These are phyloP conservation scores for Rallus crepitans DNA, from an alignment of 2,797 vertebrate species.

Conservation along the genomic window DNA sequence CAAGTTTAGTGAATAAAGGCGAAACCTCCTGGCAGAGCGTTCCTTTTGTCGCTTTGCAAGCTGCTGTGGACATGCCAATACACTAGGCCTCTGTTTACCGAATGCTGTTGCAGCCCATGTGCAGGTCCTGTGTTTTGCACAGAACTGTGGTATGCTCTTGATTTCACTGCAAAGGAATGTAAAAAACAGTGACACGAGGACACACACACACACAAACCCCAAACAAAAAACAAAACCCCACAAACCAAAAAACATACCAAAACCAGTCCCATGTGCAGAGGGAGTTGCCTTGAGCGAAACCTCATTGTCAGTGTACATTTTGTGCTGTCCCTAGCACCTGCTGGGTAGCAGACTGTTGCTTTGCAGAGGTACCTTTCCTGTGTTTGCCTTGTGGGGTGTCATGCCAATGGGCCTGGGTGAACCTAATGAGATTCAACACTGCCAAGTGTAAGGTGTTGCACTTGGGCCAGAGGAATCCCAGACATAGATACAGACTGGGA, in stretches of 20 bases:
- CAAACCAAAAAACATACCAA: neutral
- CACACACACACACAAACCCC: too few species aligned
- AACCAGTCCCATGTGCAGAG: neutral
- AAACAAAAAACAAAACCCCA: neutral
- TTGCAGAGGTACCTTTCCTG: neutral
- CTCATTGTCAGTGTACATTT: neutral
- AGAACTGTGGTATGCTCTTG: neutral
- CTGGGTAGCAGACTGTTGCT: neutral
- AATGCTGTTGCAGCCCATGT: neutral
- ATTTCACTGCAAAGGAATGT: neutral
- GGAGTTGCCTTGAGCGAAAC: neutral
- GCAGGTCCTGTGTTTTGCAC: neutral
- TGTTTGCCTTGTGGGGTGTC: neutral
- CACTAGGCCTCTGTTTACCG: neutral
- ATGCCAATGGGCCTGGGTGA: neutral
- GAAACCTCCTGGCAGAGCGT: neutral
- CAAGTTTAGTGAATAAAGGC: neutral
- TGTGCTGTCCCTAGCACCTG: neutral
- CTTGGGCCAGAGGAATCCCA: too few species aligned
- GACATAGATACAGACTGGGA: too few species aligned
- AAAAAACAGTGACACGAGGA: neutral
- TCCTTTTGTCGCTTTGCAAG: neutral
- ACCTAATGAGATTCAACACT: too few species aligned
- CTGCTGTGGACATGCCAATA: neutral
- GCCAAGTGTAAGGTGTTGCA: too few species aligned